Conservation (phyloP, 30 jellyfish, hydroid and myxozoan genomes). For the Aurelia sp. region DNA sequence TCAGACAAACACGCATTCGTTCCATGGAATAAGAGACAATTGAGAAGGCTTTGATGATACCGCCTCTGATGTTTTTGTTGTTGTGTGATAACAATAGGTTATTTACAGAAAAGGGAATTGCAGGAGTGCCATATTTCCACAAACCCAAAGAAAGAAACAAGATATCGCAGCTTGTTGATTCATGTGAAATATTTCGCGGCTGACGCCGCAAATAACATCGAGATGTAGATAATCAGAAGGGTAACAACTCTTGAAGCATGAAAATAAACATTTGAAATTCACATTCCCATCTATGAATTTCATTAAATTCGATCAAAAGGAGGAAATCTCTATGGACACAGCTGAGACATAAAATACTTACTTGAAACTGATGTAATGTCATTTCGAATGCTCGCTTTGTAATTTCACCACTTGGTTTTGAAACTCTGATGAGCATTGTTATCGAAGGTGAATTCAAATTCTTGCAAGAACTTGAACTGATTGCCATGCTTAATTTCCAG, state of each 20-base stretch:
- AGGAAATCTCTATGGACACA: neutral
- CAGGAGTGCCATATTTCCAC: too few relatives aligned
- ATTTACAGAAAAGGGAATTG: too few relatives aligned
- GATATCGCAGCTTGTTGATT: too few relatives aligned
- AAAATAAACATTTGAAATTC: neutral
- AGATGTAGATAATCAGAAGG: too few relatives aligned
- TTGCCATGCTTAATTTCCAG: constrained; percentile 86
- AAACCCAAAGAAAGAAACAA: too few relatives aligned
- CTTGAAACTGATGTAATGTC: constrained; percentile 73
- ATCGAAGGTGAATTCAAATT: constrained; percentile 66
- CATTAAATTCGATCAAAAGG: neutral
- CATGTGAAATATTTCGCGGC: too few relatives aligned
- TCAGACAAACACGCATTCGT: too few relatives aligned
- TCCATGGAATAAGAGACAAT: too few relatives aligned
- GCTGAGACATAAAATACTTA: neutral
- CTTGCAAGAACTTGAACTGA: constrained; percentile 71
- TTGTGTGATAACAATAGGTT: too few relatives aligned
- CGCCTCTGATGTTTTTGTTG: too few relatives aligned
- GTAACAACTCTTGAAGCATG: neutral
- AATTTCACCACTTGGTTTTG: constrained; percentile 51
- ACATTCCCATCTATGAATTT: neutral
- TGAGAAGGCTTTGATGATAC: too few relatives aligned
- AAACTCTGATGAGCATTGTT: constrained; percentile 52
- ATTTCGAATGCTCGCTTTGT: constrained; percentile 53
- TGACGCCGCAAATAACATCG: too few relatives aligned